Evolutionary conservation across 1,140 invertebrate genomes (phyloP), one percentile per base, ranked within the genome.

Genomic region (Trichoplusia ni): DNA sequence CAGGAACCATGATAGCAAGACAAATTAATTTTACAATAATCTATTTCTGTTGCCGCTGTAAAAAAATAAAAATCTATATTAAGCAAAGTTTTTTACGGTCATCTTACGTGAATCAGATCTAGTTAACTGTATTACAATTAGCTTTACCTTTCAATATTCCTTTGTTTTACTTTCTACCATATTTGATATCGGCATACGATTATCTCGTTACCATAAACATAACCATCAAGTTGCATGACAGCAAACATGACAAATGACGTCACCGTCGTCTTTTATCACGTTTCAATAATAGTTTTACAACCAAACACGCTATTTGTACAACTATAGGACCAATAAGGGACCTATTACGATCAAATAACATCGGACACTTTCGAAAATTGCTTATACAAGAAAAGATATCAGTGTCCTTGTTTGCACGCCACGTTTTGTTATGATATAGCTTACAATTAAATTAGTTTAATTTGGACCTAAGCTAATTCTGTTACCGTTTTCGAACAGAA

Each of bases 381-480:
- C 85, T 89, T 88, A 83, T 86, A 86, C 75, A 84, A n/a, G 87
- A 88, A 89, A 90, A 90, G 88, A 90, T 90, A 88, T 87, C 84
- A 81, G 82, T 88, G 84, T 88, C n/a, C n/a, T 87, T 90, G 83
- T 79, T 84, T 84, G 87, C 77, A 81, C 81, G 74, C 73, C 72
- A 71, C 64, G 53, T 69, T 73, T 49, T 66, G 65, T 53, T 73
- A 44, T 68, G 73, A 72, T 37, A 9, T 44, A 73, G 71, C 38
- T 59, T 35, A 66, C 7, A 13, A 51, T 59, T 58, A 58, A 58
- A 58, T 58, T 14, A 38, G 37, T 4, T n/a, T 2, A 16, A 69
- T 23, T 29, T 53, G 66, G 53, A 58, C 53, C 53, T 25, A 42
- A 14, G n/a, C 16, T 29, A 25, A 58, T 58, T 42, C 37, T 58